These are phyloP conservation scores for Hippoglossus stenolepis DNA, from an alignment of 2,113 vertebrate genomes.

Conservation along the genomic window DNA sequence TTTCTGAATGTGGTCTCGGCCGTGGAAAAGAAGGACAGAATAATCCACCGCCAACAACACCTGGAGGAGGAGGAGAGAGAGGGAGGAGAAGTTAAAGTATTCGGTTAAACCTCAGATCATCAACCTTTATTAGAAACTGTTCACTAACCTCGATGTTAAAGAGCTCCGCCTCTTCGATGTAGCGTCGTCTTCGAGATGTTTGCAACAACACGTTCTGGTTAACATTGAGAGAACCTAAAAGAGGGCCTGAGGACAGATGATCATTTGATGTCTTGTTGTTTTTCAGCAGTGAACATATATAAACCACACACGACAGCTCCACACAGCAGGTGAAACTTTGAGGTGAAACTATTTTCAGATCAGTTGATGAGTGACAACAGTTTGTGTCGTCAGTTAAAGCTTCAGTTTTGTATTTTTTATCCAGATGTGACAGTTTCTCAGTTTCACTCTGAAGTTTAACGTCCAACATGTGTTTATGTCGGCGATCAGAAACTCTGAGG, in stretches of 20 bases:
- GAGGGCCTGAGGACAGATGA: constrained; percentile 47
- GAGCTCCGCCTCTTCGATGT: constrained; percentile 60
- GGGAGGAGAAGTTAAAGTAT: rapidly evolving
- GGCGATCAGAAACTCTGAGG: not conserved
- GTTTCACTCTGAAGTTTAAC: no score
- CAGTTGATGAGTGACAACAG: no score
- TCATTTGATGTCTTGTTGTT: no score
- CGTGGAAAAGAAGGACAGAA: constrained; percentile 94
- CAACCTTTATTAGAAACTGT: rapidly evolving
- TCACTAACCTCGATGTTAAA: constrained; percentile 70
- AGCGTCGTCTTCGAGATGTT: constrained; percentile 27
- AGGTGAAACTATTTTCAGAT: not conserved
- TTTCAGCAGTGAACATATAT: no score
- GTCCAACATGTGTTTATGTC: not conserved
- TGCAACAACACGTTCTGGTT: not conserved
- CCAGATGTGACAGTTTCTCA: no score
- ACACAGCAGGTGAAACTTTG: not conserved
- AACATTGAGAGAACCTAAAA: constrained; percentile 49
- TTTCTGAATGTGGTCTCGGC: constrained; percentile 94
- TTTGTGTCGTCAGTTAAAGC: no score
- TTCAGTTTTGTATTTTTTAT: no score
- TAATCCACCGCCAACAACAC: constrained; percentile 94
- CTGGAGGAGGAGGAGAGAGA: constrained; percentile 29
- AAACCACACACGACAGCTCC: no score
- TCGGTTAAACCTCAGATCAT: not conserved